phyloP scores from a whole-genome alignment of 2,113 vertebrate species.

The Perca schrenkii region DNA sequence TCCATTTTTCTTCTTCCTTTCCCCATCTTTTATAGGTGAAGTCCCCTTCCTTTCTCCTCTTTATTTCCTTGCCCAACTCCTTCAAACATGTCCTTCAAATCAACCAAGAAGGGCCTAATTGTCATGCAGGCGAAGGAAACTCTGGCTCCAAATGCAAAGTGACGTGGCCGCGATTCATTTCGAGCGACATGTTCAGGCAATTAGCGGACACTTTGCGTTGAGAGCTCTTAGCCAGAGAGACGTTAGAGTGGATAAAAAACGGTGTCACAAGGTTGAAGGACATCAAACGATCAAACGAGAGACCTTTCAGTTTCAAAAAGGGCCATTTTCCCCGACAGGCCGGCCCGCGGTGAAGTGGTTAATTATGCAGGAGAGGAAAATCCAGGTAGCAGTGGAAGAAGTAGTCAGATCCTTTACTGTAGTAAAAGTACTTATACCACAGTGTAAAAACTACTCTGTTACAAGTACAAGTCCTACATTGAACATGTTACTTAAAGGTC shows the following conservation, averaged over 20 bases:
- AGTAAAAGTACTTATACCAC: too few species aligned
- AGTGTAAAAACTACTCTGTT: too few species aligned
- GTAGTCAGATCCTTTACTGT: too few species aligned
- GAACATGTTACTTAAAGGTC: too few species aligned
- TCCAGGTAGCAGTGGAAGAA: background rate
- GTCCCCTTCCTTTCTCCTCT: background rate
- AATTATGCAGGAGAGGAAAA: conserved; percentile 44
- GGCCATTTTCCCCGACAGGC: background rate
- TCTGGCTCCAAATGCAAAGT: background rate
- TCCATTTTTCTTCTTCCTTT: conserved; percentile 16
- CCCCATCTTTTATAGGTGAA: background rate
- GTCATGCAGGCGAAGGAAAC: conserved; percentile 43
- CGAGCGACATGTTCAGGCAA: conserved; percentile 24
- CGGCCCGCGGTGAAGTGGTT: conserved; percentile 26
- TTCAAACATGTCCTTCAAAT: conserved; percentile 50
- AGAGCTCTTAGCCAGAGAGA: conserved; percentile 4
- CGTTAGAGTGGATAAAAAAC: conserved; percentile 19
- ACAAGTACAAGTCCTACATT: too few species aligned
- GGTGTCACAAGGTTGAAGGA: conserved; percentile 29
- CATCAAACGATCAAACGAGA: conserved; percentile 19
- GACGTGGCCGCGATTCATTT: conserved; percentile 4
- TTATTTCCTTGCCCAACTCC: background rate
- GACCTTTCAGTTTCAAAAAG: conserved; percentile 26
- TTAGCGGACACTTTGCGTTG: conserved; percentile 1
- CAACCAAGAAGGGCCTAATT: conserved; percentile 35